Base-by-base conservation (phyloP, 2,113 vertebrate species). In the Centrocercus urophasianus region DNA sequence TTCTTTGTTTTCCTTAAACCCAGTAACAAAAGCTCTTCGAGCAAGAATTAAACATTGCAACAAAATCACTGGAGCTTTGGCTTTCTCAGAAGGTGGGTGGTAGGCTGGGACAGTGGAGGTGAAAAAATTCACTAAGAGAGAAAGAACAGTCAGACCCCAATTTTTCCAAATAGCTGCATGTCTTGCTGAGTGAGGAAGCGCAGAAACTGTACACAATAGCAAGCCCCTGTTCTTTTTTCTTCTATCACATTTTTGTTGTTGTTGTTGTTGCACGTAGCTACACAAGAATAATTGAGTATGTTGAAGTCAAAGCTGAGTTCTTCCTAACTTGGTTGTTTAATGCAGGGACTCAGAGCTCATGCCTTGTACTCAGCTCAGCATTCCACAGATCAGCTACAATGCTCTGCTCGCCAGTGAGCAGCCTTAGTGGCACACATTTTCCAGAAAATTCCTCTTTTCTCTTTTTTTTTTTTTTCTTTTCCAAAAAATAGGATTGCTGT, bases 1-100 rank as follows among this genome's bases (percentile, higher is more conserved):
- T 81, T 90, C 61, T 95, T 95, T 95, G 82, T 95, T 95, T 96
- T 90, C 85, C 88, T 84, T 90, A 93, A 77, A 86, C 43, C 48
- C 4, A 2, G 73, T 83, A 93, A 69, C 65, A 57, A 80, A 81
- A 95, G 57, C 72, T 88, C 47, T 81, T 95, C 83, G 83, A 83
- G 47, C 64, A 65, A 88, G 88, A 95, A 97, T 94, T 86, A 93
- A 96, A 86, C 4, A 71, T 71, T 83, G 24, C 72, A 61, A 83
- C 83, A 84, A 93, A 96, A 90, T 86, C 34, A 65, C 65, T 69
- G 61, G 48, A 60, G 40, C 76, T 91, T 86, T 93, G 52, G 40
- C 77, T 91, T 93, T 81, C 83, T 95, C 3, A 0, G 43, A 78
- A 88, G 48, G 91, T 94, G 52, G 93, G 91, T 88, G 93, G 95